phyloP scores from a whole-genome alignment of 1,140 invertebrate genomes.

The Atta cephalotes region DNA sequence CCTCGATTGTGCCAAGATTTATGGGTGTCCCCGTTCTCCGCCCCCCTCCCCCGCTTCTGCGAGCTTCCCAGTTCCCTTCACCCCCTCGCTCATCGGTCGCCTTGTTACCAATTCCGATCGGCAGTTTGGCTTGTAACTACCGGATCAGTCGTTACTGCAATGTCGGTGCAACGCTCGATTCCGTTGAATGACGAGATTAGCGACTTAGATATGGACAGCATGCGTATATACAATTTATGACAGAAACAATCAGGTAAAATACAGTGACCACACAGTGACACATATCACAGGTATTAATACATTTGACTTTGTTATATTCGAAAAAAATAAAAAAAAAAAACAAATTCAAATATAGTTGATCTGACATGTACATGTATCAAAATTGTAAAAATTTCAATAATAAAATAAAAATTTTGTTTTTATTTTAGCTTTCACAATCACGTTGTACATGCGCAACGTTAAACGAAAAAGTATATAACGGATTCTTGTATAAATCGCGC shows the following conservation, averaged over 20 bases:
- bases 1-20: conserved; percentile 83
- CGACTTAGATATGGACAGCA: conserved; percentile 25
- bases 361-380: neutral
- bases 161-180: conserved; percentile 46
- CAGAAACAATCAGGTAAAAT: neutral
- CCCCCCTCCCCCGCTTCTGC: conserved; percentile 54
- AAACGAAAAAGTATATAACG: neutral
- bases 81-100: conserved; percentile 63
- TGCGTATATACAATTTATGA: conserved; percentile 27
- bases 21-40: conserved; percentile 69
- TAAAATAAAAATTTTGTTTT: neutral
- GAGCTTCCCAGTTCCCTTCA: conserved; percentile 50
- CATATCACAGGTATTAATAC: neutral
- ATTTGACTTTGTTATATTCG: neutral
- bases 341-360: neutral
- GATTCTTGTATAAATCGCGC: neutral
- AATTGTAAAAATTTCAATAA: neutral
- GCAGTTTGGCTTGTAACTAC: conserved; percentile 81
- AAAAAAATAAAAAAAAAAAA: neutral
- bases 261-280: neutral
- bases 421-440: neutral
- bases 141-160: conserved; percentile 67
- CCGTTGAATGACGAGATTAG: conserved; percentile 31
- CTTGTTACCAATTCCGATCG: conserved; percentile 83
- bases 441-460: neutral